Base-by-base conservation (phyloP, 1,140 invertebrate genomes). In the Mactra quadrangularis region DNA sequence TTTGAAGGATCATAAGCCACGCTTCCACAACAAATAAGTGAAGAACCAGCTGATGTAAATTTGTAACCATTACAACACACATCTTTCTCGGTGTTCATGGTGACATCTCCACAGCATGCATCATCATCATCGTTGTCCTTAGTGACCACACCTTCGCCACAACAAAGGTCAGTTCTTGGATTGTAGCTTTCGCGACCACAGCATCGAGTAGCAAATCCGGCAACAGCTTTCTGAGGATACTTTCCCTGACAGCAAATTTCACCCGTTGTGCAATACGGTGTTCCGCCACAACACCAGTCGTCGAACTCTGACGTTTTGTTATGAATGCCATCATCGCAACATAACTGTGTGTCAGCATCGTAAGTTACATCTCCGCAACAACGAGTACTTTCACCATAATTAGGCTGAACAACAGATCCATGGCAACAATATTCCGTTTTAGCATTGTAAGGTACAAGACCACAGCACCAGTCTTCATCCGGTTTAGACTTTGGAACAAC, bases 211-310 rank as follows among this genome's bases (percentile, higher is more conserved):
- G 53, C 38, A 22, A 19, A 7, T 0, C 72, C 72, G 4, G 53
- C 72, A 9, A 75, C 53, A 17, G 33, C 38, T 19, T 41, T 33
- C 19, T 15, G 19, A 15, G 57, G 35, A 41, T 27, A 53, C 17
- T 27, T n/a, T 27, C 38, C 38, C 38, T 75, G 53, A n/a, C 53
- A 75, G 15, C 72, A 75, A 35, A 75, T 29, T 47, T 75, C 35
- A 0, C 2, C 27, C 11, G 55, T 35, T 17, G 33, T 41, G 31
- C 55, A 60, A 22, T 41, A 60, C 41, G 55, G 55, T 9, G 3
- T 45, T 35, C 55, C 57, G 0, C 72, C 55, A 31, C 72, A 75
- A 45, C 72, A 75, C 72, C 72, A 75, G 41, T 75, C 33, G 29
- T 75, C 72, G 6, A 33, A 19, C 3, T 59, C 38, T 29, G 35